A percentile compares a stretch with the other conserved stretches of the same genome.
phyloP scores from a whole-genome alignment of 1,140 invertebrate genomes.

The Scaptodrosophila lebanonensis region DNA sequence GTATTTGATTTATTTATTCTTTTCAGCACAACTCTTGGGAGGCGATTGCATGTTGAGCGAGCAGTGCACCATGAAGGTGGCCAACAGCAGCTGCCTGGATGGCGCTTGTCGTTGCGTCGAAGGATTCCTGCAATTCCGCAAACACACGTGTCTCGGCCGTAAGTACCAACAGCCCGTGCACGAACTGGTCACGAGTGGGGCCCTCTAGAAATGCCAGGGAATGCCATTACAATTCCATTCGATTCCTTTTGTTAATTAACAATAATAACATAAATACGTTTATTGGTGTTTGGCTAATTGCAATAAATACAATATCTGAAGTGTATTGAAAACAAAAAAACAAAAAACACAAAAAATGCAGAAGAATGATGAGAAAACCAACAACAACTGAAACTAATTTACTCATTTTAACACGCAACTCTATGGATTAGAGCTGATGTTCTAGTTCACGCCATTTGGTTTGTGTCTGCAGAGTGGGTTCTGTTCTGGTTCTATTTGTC shows the following conservation, averaged over 20 bases:
- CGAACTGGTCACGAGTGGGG: conserved; percentile 58
- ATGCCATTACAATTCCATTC: conserved; percentile 24
- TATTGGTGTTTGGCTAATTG: conserved; percentile 55
- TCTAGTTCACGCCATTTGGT: no score
- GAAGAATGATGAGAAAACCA: no score
- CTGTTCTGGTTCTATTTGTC: no score
- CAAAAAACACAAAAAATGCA: conserved; percentile 20
- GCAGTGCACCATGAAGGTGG: conserved; percentile 87
- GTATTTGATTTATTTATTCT: no score
- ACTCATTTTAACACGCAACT: conserved; percentile 23
- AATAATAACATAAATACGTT: conserved; percentile 36
- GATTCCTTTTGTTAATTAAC: conserved; percentile 3
- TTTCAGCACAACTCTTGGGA: conserved; percentile 84
- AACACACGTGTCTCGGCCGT: conserved; percentile 92
- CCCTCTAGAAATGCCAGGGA: conserved; percentile 54
- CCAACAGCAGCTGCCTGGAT: conserved; percentile 85
- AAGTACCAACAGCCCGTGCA: conserved; percentile 79
- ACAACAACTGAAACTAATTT: no score
- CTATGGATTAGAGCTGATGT: no score
- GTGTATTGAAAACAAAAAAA: conserved; percentile 26
- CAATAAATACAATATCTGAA: conserved; percentile 68
- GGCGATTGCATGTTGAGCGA: conserved; percentile 85
- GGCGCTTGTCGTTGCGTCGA: conserved; percentile 88
- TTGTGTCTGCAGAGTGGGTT: conserved; percentile 9
- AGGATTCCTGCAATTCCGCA: conserved; percentile 88